Base-by-base conservation (phyloP, 2,113 vertebrate genomes). In the Spermophilus dauricus region DNA sequence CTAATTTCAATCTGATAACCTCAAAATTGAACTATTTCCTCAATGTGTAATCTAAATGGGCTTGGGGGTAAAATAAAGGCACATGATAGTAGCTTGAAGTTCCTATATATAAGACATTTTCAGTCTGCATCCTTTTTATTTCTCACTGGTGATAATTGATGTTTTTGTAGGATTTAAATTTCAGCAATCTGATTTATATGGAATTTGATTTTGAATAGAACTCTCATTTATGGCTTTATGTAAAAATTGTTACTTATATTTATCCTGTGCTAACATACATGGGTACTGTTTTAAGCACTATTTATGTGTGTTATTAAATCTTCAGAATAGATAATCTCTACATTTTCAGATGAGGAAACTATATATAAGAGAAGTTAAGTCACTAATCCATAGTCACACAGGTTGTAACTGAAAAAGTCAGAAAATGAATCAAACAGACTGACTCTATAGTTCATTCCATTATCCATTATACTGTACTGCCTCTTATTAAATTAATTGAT, bases 11-110 rank as follows among this genome's bases (percentile, higher is more conserved):
- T 72, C 16, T 70, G 8, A 67, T 22, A 67, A 81, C 24, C 30
- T 85, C 84, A 37, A 95, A 94, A 91, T 84, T 65, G 18, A 96
- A 85, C 37, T 56, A 69, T 96, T 16, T 69, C 70, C 53, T 91
- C 39, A 70, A 12, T 75, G 12, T 39, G 30, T 32, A 37, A 86
- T 69, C 58, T 93, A 20, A 67, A 34, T 34, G 28, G 9, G 1
- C 34, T 48, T n/a, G 32, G 30, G 0, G 13, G 53, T 87, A 82
- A 82, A 69, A 28, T n/a, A 34, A 75, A 92, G 22, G 11, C 45
- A 76, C 94, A 63, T 76, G 65, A 84, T 24, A 76, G 20, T 58
- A 75, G 48, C 28, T 63, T 82, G 73, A 80, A 30, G 9, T 82
- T 67, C 63, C 2, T 45, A 61, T 53, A 18, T 81, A 26, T 67